Base-by-base conservation (phyloP, 2,888 invertebrate species). In the Chesias legatella region DNA sequence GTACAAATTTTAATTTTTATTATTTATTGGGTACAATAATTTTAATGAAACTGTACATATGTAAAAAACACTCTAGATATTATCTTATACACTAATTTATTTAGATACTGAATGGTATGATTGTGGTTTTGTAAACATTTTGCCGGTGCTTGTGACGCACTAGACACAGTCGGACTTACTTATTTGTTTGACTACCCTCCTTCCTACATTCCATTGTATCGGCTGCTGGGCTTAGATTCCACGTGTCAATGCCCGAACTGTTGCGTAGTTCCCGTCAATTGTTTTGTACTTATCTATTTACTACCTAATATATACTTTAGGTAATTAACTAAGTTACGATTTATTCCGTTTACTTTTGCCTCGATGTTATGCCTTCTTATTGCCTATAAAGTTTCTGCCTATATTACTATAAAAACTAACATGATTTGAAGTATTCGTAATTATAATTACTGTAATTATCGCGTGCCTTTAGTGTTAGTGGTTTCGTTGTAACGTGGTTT, bases 51-150 rank as follows among this genome's bases (percentile, higher is more conserved):
- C 61, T 86, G 86, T 88, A 86, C 71, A 88, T 86, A 88, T 88
- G 86, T 88, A 86, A 81, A n/a, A 86, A 83, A 84, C 72, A 70
- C 72, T 68, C 73, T 83, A 82, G 77, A 73, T 81, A 79, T 78
- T 79, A 77, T 79, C 68, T 67, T 74, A 77, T 79, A 81, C 76
- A 80, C 76, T 79, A 84, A 85, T 84, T 86, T 88, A 86, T 86
- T 86, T 82, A 79, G 65, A 65, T 72, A 75, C 67, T 67, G 68
- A 69, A 72, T 74, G 74, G 73, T 72, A 75, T 73, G 75, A 73
- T 73, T 74, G 77, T 73, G 71, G 73, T 77, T 79, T 69, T 65
- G 58, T 67, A 67, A 73, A 74, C 66, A 63, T 56, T 60, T 66
- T 70, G 68, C 67, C 66, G 68, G 69, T 68, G 67, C 68, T 70